Base-by-base conservation (phyloP, 2,888 invertebrate genomes). In the Drosophila meridiana region DNA sequence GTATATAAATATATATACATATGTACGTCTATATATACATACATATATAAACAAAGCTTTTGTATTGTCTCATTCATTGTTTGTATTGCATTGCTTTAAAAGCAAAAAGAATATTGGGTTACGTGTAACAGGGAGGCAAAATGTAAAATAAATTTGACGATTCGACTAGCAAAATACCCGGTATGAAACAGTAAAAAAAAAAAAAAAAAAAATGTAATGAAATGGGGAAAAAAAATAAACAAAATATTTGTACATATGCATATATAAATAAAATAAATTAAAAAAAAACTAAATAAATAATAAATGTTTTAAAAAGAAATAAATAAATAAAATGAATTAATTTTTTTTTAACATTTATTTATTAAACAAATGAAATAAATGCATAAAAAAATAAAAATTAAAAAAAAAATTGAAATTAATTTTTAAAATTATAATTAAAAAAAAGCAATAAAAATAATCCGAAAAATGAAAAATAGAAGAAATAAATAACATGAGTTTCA, bases 41-140 rank as follows among this genome's bases (percentile, higher is more conserved):
- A 26, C 3, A 6, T 36, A 26, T 53, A 11, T 36, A 36, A 55
- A 38, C 36, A 14, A 14, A 20, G 28, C 34, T 36, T 28, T 28
- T 28, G 38, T 11, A 5, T 9, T 45, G 28, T 34, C 30, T 45
- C 43, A 53, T 43, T 40, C 48, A 38, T 42, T 47, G 20, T 9
- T 42, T 20, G 8, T 28, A n/a, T 38, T 43, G 3, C 47, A 45
- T 6, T 34, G 6, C 38, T 28, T 2, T 13, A 52, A 11, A 28
- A 0, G 26, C 26, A 43, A 43, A 11, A 34, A 28, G 20, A 43
- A 56, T 42, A 63, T 50, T 60, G n/a, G 43, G 30, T 61, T 67
- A 53, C 53, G 38, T 13, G 20, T 1, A 30, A 6, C 13, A 20
- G 13, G 6, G 28, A 30, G 5, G 32, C 50, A 42, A 11, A 26